phyloP scores from a whole-genome alignment of 1,140 invertebrate genomes.

The Musca vetustissima region DNA sequence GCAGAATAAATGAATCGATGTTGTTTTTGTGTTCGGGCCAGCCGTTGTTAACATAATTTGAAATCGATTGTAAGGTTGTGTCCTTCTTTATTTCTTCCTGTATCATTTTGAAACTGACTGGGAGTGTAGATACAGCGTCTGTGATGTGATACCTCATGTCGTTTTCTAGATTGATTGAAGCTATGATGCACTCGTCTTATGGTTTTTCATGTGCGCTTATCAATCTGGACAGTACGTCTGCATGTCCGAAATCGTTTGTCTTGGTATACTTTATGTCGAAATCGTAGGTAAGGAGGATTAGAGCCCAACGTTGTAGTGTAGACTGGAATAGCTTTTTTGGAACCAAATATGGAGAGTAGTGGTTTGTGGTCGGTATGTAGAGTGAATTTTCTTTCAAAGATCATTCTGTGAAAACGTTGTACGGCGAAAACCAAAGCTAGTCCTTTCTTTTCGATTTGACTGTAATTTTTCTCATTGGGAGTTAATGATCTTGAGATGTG shows the following conservation, averaged over 20 bases:
- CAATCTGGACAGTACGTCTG: constrained; percentile 39
- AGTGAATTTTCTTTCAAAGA: constrained; percentile 45
- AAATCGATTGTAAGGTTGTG: constrained; percentile 5
- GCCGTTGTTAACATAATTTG: background rate
- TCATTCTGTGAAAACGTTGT: constrained; percentile 46
- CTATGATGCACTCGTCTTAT: constrained; percentile 24
- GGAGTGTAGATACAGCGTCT: background rate
- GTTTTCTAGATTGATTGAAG: constrained; percentile 19
- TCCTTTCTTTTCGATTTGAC: too few species aligned
- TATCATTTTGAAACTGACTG: constrained; percentile 17
- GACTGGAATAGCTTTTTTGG: constrained; percentile 36
- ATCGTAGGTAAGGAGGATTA: constrained; percentile 35
- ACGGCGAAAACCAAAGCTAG: too few species aligned
- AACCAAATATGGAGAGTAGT: constrained; percentile 47
- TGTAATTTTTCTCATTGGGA: too few species aligned
- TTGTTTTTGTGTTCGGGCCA: constrained; percentile 9
- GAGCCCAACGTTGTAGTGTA: constrained; percentile 43
- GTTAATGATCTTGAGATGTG: too few species aligned
- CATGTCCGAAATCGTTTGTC: constrained; percentile 35
- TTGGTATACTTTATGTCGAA: constrained; percentile 37
- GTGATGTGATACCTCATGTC: constrained; percentile 19
- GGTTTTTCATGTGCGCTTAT: constrained; percentile 20
- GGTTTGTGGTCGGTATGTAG: constrained; percentile 57
- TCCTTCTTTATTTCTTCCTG: background rate
- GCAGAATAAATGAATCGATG: background rate